Evolutionary conservation across 1,140 invertebrate genomes (phyloP), one percentile per base, ranked within the genome.

Genomic region (Drosophila nikananu): DNA sequence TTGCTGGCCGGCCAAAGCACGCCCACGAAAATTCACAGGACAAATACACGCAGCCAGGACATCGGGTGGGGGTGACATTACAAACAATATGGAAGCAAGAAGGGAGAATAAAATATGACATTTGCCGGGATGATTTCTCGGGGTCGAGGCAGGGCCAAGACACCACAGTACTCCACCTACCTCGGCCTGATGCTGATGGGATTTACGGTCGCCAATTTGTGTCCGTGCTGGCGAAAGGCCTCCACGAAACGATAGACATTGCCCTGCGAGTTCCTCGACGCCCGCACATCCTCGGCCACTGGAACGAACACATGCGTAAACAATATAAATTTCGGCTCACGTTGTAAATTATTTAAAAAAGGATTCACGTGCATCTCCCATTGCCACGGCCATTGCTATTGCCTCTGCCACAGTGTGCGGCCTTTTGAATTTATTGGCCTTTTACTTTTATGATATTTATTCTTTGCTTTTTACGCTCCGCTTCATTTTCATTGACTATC

Each of bases 161-260:
- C 54, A 17, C 15, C 15, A 5, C 32, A 17, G 19, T 51, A 32
- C 32, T 48, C 35, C 41, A 48, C 76, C 83, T 93, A 94, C 94
- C 93, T 94, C 72, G 44, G 86, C 89, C 82, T 94, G 72, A 94
- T 94, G 70, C 94, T 94, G 35, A 94, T 94, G 70, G 94, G 94
- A 83, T 95, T 94, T 77, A 95, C 93, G 61, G 91, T 78, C 64
- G 94, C 94, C 83, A 91, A 91, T 66, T 94, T 92, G 82, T 94
- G 94, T 27, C 94, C 94, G 74, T 94, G 93, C 25, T 93, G 93
- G 48, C 94, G 93, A 83, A 94, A 95, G n/a, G 94, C 94, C 52
- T 94, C 92, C 49, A 95, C 93, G 71, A 94, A 93, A 49, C 93
- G 93, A 70, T 94, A 93, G 49, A 89, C 89, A 72, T 93, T 93